Percentiles rank a stretch among this genome's conserved stretches.
phyloP scores from a whole-genome alignment of 2,113 vertebrate genomes.

The Oncorhynchus masou region DNA sequence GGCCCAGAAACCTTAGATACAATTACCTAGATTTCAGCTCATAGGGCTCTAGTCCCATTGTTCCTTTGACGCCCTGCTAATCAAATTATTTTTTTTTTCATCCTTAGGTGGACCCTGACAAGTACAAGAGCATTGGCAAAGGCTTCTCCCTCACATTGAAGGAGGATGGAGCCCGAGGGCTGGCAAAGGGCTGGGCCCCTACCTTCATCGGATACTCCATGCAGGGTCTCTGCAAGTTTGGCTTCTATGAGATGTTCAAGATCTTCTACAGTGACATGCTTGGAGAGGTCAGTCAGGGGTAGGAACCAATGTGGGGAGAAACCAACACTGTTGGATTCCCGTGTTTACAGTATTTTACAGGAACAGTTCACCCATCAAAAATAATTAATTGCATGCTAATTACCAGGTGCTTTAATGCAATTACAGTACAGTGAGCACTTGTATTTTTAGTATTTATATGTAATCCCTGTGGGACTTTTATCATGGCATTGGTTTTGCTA shows the following conservation, averaged over 20 bases:
- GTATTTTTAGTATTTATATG: too few relatives aligned
- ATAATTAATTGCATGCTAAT: too few relatives aligned
- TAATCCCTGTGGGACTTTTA: too few relatives aligned
- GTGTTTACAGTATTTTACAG: too few relatives aligned
- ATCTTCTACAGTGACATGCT: constrained; percentile 87
- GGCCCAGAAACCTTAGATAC: not conserved
- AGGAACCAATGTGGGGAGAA: not conserved
- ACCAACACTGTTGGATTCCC: not conserved
- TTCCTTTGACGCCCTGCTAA: not conserved
- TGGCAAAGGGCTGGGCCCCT: constrained; percentile 98
- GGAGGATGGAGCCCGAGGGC: constrained; percentile 91
- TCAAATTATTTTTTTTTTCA: not conserved
- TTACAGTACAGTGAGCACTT: too few relatives aligned
- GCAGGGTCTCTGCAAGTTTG: constrained; percentile 99
- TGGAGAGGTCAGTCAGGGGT: constrained; percentile 83
- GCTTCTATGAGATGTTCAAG: constrained; percentile 99
- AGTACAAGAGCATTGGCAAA: constrained; percentile 94
- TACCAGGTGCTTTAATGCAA: too few relatives aligned
- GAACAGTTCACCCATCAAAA: too few relatives aligned
- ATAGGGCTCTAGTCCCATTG: not conserved
- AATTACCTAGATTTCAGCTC: not conserved
- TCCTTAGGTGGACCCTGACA: constrained; percentile 87
- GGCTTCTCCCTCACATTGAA: constrained; percentile 89
- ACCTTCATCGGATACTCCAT: constrained; percentile 97
- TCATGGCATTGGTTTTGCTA: too few relatives aligned